phyloP scores from a whole-genome alignment of 2,888 invertebrate genomes.

The Panorpa germanica region DNA sequence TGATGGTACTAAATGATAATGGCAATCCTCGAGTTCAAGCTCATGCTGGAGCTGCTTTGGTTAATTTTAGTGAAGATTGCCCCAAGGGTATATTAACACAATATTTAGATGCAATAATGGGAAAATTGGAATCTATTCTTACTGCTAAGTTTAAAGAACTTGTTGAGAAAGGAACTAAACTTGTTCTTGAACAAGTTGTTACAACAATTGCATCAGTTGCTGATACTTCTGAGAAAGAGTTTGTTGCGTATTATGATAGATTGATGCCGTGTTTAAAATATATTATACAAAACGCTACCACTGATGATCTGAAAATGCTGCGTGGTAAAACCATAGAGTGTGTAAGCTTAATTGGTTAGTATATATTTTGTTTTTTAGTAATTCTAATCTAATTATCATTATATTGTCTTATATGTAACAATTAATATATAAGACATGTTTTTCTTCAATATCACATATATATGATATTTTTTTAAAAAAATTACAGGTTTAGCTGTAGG shows the following conservation, averaged over 20 bases:
- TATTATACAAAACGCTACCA: constrained; percentile 86
- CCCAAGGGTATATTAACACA: constrained; percentile 82
- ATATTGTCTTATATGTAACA: too few species aligned
- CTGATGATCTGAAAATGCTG: constrained; percentile 71
- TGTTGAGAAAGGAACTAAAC: constrained; percentile 82
- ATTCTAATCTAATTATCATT: constrained; percentile 1
- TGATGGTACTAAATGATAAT: constrained; percentile 77
- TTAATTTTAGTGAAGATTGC: constrained; percentile 98
- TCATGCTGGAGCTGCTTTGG: constrained; percentile 81
- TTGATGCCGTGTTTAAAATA: constrained; percentile 90
- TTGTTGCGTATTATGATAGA: constrained; percentile 84
- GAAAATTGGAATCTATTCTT: constrained; percentile 74
- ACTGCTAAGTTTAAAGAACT: constrained; percentile 89
- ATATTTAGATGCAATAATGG: constrained; percentile 83
- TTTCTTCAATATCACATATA: too few species aligned
- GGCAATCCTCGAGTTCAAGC: constrained; percentile 79
- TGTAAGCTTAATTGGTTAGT: constrained; percentile 83
- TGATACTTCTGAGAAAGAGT: constrained; percentile 93
- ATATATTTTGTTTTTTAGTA: constrained; percentile 22
- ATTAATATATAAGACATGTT: too few species aligned
- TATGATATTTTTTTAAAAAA: too few species aligned
- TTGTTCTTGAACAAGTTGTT: constrained; percentile 96
- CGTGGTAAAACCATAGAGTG: constrained; percentile 98
- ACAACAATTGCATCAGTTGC: constrained; percentile 97
- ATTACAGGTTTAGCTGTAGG: constrained; percentile 47